A percentile compares a stretch with the other conserved stretches of the same genome.
phyloP scores from a whole-genome alignment of 2,797 vertebrate genomes.

The Spondyliosoma cantharus region DNA sequence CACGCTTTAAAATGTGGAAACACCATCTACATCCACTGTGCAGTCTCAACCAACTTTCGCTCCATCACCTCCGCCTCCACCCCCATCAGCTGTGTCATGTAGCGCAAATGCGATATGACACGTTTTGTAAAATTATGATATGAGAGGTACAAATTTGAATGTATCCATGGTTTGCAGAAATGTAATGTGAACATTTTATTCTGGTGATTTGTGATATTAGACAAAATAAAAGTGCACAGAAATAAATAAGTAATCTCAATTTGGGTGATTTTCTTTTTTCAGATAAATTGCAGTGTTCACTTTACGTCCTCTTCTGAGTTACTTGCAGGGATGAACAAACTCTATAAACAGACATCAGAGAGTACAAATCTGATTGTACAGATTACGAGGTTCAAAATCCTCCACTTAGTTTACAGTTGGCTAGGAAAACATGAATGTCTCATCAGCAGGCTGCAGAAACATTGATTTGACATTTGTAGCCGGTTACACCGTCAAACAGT shows the following conservation, averaged over 20 bases:
- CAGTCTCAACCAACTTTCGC: no score
- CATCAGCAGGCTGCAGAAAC: not conserved
- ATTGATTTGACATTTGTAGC: constrained; percentile 31
- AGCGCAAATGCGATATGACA: no score
- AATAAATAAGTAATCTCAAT: not conserved
- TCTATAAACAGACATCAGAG: not conserved
- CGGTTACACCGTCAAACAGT: not conserved
- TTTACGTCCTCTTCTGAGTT: not conserved
- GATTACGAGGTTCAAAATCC: not conserved
- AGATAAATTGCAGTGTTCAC: not conserved
- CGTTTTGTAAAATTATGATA: no score
- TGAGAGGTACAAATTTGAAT: no score
- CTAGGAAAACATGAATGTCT: not conserved
- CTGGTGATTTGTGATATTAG: not conserved
- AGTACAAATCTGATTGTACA: not conserved
- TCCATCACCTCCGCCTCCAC: no score
- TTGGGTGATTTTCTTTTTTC: not conserved
- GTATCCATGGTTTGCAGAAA: no score
- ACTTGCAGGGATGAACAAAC: not conserved
- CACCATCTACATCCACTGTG: no score
- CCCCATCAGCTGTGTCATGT: no score
- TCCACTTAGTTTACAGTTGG: not conserved
- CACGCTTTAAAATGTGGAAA: no score
- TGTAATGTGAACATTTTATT: no score
- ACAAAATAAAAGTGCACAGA: no score